Evolutionary conservation across 2,113 vertebrate species (phyloP), one percentile per base, ranked within the genome.

Genomic region (Pseudorasbora parva): DNA sequence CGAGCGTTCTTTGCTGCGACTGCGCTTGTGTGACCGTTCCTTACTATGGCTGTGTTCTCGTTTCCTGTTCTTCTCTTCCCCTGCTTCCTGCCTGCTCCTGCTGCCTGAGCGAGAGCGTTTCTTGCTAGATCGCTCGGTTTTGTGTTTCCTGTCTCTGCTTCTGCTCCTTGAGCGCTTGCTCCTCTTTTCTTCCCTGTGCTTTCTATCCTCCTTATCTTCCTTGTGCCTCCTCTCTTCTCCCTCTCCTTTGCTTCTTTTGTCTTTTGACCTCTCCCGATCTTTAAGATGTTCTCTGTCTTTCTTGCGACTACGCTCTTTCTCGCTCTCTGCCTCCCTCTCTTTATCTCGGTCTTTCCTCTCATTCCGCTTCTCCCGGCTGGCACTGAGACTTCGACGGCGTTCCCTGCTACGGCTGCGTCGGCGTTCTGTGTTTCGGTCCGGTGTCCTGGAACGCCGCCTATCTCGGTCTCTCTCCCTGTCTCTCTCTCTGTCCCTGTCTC

Each of bases 201-300:
- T 78, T 94, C 94, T 83, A 93, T 95, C 91, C 94, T 96, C 84
- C 90, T 91, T 95, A 82, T 95, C 95, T 8, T 98, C 97, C 90
- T 96, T 96, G 69, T 97, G 97, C 64, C 93, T 74, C 17, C 85
- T 23, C 57, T 87, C 89, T 56, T 97, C 97, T 86, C 94, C 96
- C 68, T 98, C 97, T 8, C 96, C 94, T 89, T 98, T 97, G 43
- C 90, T 94, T 11, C 94, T 94, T 87, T 96, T 97, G 4, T 99
- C 96, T 59, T 93, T 96, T 2, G 85, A 85, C 2, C 83, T 86
- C 56, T 83, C 87, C 92, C 85, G 94, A 27, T 97, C 97, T 87
- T 95, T 98, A 72, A 99, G 97, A 54, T 97, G 95, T 47, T 99
- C 97, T 66, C 97, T 92, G 25, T 98, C 97, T 89, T 97, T 97